Base-by-base conservation (phyloP, 2,113 vertebrate species). In the Prionailurus bengalensis region DNA sequence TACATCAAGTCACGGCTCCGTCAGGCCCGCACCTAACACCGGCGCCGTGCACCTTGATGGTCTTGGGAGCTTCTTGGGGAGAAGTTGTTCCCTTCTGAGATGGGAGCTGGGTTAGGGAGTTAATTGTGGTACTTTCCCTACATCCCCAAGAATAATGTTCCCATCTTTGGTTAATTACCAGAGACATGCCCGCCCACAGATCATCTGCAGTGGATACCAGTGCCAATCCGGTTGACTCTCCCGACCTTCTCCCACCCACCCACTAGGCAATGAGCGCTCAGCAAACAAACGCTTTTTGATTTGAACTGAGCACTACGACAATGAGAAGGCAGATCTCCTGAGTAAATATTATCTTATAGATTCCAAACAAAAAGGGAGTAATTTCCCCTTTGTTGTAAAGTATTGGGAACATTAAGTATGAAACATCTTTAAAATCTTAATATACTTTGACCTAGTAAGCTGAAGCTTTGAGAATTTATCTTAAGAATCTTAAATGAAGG, bases 381-480 rank as follows among this genome's bases (percentile, higher is more conserved):
- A 91, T 86, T 92, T 78, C 27, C 86, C 4, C 53, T 25, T 84
- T 80, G 94, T 76, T 25, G 19, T 76, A 89, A 91, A 85, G 27
- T 23, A 82, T 65, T 79, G 58, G 61, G 66, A 89, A 78, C 61
- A 90, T 48, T 42, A 96, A 92, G 23, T 76, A 76, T 42, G 68
- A 76, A 91, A 16, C 19, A 36, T 48, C 90, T 95, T 96, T 70
- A 70, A 94, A 89, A 85, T 73, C 51, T 95, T 81, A 61, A 89
- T 61, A 61, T 55, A 68, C 76, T 96, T 95, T 89, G 90, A 91
- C 45, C 42, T 82, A 78, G 65, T 36, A 84, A 89, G 33, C 31
- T 61, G 78, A 51, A 13, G 25, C 78, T 93, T 96, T 85, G 94
- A 95, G 53, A 93, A 85, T 95, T 86, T 84, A 90, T 96, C 76